Evolutionary conservation across 2,888 invertebrate species (phyloP).

Genomic region (Anthophora plumipes): DNA sequence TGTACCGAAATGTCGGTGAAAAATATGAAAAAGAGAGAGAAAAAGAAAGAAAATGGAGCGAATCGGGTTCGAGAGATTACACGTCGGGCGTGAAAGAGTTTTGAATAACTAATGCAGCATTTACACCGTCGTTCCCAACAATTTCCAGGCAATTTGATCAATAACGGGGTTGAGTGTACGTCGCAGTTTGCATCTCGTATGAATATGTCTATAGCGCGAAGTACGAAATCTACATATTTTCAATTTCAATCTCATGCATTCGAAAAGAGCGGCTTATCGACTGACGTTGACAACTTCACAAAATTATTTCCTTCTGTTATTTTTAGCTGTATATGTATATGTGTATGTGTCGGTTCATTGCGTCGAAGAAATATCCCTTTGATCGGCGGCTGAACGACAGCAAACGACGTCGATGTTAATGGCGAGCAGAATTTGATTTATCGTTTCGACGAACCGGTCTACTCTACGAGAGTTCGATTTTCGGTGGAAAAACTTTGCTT

Average conservation of each 20-base stretch:
- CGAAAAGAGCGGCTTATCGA: constrained; percentile 49
- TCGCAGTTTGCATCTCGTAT: constrained; percentile 51
- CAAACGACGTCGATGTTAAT: not conserved
- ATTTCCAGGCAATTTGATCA: constrained; percentile 67
- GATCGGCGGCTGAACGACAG: not conserved
- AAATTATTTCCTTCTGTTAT: constrained; percentile 53
- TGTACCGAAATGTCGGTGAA: not conserved
- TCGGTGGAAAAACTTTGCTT: not conserved
- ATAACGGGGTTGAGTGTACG: constrained; percentile 46
- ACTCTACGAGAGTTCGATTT: not conserved
- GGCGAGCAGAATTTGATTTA: constrained; percentile 4
- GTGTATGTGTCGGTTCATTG: not conserved
- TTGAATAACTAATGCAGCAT: constrained; percentile 56
- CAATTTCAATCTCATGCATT: constrained; percentile 71
- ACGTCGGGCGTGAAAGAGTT: constrained; percentile 17
- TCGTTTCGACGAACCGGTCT: not conserved
- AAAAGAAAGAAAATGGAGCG: not conserved
- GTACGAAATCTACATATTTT: constrained; percentile 69
- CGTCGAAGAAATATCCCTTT: not conserved
- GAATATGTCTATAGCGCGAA: constrained; percentile 49
- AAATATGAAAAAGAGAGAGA: too few relatives aligned
- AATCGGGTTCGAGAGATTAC: constrained; percentile 18
- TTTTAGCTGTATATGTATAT: not conserved
- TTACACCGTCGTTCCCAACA: constrained; percentile 46
- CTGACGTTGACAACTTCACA: constrained; percentile 44